Percentiles rank a stretch among this genome's conserved stretches.
These are phyloP conservation scores for Tachuris rubrigastra DNA, from an alignment of 2,113 vertebrate genomes.

Conservation along the genomic window DNA sequence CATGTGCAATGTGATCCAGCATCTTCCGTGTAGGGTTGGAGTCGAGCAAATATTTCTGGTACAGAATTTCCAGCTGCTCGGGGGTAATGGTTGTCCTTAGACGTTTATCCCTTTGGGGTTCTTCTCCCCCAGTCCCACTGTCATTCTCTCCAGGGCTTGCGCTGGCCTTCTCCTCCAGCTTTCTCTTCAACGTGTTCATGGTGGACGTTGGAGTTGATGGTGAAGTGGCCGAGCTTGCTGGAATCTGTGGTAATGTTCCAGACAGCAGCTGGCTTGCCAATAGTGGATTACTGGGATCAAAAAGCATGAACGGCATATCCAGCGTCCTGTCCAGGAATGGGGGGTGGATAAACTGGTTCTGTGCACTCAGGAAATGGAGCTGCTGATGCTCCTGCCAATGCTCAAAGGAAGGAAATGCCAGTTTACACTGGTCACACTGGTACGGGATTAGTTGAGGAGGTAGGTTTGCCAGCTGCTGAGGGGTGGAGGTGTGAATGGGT, in stretches of 20 bases:
- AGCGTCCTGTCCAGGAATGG: constrained; percentile 94
- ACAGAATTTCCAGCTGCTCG: constrained; percentile 96
- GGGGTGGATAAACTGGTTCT: constrained; percentile 98
- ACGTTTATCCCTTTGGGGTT: constrained; percentile 96
- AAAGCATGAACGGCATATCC: constrained; percentile 98
- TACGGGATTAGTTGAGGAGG: constrained; percentile 95
- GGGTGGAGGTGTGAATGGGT: constrained; percentile 86
- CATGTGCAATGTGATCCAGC: constrained; percentile 98
- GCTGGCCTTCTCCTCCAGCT: constrained; percentile 95
- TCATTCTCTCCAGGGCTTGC: constrained; percentile 96
- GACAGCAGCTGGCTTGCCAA: constrained; percentile 93
- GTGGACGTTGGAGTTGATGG: constrained; percentile 93
- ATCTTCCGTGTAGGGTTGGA: constrained; percentile 99
- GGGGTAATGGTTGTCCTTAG: constrained; percentile 98
- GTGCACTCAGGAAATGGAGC: constrained; percentile 95
- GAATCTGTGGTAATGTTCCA: constrained; percentile 91
- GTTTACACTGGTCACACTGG: constrained; percentile 98
- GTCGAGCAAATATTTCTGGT: constrained; percentile 97
- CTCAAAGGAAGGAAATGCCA: constrained; percentile 96
- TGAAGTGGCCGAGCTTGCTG: constrained; percentile 91
- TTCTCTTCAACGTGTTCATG: constrained; percentile 97
- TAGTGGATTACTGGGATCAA: constrained; percentile 96
- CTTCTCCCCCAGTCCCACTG: constrained; percentile 93
- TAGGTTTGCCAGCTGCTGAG: constrained; percentile 85
- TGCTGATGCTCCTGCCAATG: constrained; percentile 99